These are phyloP conservation scores for Tragopan temminckii DNA, from an alignment of 2,797 vertebrate genomes.

Conservation along the genomic window DNA sequence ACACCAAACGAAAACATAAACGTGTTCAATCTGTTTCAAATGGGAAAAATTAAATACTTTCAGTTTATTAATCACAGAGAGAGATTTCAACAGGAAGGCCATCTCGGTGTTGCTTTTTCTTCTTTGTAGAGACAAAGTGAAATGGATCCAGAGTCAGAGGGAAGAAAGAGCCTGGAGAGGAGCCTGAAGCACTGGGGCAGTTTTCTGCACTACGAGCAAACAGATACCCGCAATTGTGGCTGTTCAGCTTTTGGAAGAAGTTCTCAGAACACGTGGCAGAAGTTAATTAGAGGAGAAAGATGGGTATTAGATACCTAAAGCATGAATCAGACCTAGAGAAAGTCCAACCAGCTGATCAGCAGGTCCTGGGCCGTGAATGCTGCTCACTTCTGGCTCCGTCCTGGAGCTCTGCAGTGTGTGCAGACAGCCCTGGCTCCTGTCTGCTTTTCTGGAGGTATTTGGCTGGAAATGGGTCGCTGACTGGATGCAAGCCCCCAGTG, in stretches of 20 bases:
- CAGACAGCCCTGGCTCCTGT: neutral
- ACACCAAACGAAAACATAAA: neutral
- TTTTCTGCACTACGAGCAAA: neutral
- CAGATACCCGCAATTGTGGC: neutral
- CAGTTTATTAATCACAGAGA: neutral
- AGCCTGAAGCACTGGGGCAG: neutral
- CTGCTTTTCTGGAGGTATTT: conserved; percentile 18
- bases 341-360: neutral
- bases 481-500: no score
- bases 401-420: neutral
- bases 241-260: neutral
- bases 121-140: neutral
- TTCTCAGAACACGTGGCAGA: neutral
- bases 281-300: neutral
- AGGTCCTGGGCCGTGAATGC: neutral
- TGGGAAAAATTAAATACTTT: neutral
- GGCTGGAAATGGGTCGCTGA: no score
- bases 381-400: neutral
- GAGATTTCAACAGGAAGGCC: neutral
- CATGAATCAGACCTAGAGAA: neutral
- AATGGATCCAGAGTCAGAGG: neutral
- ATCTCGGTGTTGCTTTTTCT: neutral
- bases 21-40: neutral
- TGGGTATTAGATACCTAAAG: neutral
- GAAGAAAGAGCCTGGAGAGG: neutral